These are phyloP conservation scores for Avahi laniger DNA, from an alignment of 2,797 vertebrate species.

Conservation along the genomic window DNA sequence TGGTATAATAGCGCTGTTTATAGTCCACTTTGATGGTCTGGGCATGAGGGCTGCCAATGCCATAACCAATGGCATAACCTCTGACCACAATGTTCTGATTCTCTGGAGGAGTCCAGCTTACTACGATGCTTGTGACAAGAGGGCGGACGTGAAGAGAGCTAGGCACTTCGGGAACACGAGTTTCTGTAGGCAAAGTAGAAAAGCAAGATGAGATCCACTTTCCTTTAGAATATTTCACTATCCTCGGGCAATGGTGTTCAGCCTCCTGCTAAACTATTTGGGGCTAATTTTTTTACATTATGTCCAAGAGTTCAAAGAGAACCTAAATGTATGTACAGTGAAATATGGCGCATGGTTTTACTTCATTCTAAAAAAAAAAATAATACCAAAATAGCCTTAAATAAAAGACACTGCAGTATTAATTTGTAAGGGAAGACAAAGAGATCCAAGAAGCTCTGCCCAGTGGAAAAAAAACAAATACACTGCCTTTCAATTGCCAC, in stretches of 20 bases:
- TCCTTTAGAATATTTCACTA: neutral
- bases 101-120: conserved; percentile 98
- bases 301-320: conserved; percentile 37
- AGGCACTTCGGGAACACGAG: conserved; percentile 94
- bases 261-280: neutral
- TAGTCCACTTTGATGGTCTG: conserved; percentile 98
- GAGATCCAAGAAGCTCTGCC: neutral
- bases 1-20: conserved; percentile 98
- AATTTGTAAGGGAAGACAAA: neutral
- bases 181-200: conserved; percentile 85
- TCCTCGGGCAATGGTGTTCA: neutral
- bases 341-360: neutral
- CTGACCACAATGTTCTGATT: conserved; percentile 98
- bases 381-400: neutral
- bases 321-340: neutral
- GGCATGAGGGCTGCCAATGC: conserved; percentile 96
- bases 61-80: conserved; percentile 96
- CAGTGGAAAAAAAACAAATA: conserved; percentile 6
- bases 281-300: neutral
- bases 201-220: neutral
- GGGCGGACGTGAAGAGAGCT: conserved; percentile 97
- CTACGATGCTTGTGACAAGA: conserved; percentile 96
- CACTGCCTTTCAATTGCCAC: neutral
- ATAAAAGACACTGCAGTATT: neutral
- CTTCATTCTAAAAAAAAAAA: neutral